These are phyloP conservation scores for Brachypodius melanocephalos DNA, from an alignment of 2,113 vertebrate species.

Conservation along the genomic window DNA sequence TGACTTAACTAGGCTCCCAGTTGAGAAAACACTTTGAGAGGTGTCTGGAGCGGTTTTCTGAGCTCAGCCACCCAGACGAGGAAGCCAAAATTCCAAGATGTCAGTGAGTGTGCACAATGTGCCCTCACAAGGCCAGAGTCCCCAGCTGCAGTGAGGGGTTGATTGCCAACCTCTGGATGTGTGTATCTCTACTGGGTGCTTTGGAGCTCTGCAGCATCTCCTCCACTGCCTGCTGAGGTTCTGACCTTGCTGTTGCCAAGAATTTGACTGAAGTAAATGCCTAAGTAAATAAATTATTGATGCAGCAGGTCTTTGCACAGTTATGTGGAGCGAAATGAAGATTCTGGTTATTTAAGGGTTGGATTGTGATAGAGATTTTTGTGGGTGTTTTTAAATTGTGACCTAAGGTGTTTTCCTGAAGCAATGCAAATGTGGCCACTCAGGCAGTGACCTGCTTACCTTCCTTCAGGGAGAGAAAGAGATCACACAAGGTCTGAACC, in stretches of 20 bases:
- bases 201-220: neutral
- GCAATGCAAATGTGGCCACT: neutral
- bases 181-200: neutral
- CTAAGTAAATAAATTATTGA: neutral
- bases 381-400: neutral
- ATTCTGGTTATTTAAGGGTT: neutral
- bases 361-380: neutral
- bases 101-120: neutral
- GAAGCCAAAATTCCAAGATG: neutral
- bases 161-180: neutral
- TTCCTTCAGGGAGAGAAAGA: neutral
- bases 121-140: neutral
- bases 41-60: neutral
- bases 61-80: neutral
- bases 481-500: neutral
- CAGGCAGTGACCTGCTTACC: fast-evolving
- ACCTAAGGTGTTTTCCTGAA: neutral
- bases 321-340: neutral
- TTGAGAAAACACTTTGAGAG: neutral
- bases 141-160: neutral
- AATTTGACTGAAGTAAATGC: neutral
- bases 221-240: neutral
- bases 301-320: neutral
- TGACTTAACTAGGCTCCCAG: neutral
- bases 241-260: neutral